Base-by-base conservation (phyloP, 2,888 invertebrate genomes). In the Monopis laevigella region DNA sequence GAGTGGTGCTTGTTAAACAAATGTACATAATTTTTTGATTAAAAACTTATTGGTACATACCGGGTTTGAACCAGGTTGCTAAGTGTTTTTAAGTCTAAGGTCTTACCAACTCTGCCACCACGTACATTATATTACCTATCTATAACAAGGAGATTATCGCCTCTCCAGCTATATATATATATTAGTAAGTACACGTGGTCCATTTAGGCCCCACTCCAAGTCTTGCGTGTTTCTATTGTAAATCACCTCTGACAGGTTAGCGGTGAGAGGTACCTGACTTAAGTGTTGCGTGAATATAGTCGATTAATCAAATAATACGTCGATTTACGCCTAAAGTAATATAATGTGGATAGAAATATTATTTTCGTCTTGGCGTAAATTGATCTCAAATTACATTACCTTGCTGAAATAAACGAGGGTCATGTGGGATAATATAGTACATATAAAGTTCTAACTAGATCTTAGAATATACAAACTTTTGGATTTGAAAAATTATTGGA, bases 271-370 rank as follows among this genome's bases (percentile, higher is more conserved):
- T 29, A 40, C 40, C 40, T 40, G 40, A 18, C 13, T 28, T 29
- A 40, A 40, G 40, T 40, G 40, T 16, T 40, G 40, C 40, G 40
- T 40, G 40, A 12, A 28, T 29, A 18, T 29, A 19, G 28, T 18
- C 28, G 40, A 29, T 40, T 40, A 40, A 40, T 40, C 40, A 36
- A 36, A 36, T 36, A 36, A 2, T 11, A 21, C 12, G 36, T 36
- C 36, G 21, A 36, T 36, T 21, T 36, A 36, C 36, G 36, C 21
- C 36, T 21, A 21, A 36, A 36, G 36, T 36, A 36, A 21, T 36
- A 36, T 21, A 36, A 36, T 36, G 21, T 36, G 36, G 19, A 21
- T 21, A 36, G 21, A 36, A 36, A 36, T 36, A 36, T 36, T 36
- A 21, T 21, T 19, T 8, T 21, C 36, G 12, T 2, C 16, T 17